phyloP scores from a whole-genome alignment of 2,888 invertebrate genomes.

The Altica lythri region DNA sequence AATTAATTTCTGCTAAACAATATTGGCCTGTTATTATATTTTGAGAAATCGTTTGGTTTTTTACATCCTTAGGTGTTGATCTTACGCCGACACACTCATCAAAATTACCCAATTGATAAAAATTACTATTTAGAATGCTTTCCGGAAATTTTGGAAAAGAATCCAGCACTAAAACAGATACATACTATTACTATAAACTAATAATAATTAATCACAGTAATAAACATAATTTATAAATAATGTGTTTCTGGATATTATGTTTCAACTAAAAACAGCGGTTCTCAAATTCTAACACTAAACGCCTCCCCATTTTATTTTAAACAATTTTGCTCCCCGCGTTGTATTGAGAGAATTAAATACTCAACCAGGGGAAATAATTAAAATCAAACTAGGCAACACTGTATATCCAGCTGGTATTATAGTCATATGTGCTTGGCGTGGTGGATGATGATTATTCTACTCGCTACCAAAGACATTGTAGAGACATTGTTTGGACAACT shows the following conservation, averaged over 20 bases:
- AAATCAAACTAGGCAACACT: no score
- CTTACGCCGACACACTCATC: slow-evolving; percentile 66
- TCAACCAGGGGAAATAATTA: no score
- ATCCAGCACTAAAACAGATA: slow-evolving; percentile 67
- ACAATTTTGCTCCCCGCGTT: no score
- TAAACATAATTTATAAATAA: not conserved
- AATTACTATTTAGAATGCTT: slow-evolving; percentile 69
- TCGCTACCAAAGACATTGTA: no score
- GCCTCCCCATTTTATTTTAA: no score
- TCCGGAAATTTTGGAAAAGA: slow-evolving; percentile 72
- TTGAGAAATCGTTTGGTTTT: not conserved
- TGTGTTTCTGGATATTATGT: not conserved
- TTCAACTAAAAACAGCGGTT: not conserved
- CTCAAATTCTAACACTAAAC: no score
- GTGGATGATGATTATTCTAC: no score
- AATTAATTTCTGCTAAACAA: slow-evolving; percentile 62
- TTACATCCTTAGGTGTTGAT: slow-evolving; percentile 31
- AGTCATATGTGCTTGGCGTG: no score
- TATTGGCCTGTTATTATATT: slow-evolving; percentile 64
- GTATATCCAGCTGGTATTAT: no score
- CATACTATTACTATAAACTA: not conserved
- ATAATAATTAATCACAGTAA: not conserved
- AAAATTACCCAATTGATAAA: slow-evolving; percentile 74
- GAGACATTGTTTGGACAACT: no score
- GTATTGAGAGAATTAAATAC: no score